phyloP scores from a whole-genome alignment of 1,140 invertebrate species.

The Orchesella cincta region DNA sequence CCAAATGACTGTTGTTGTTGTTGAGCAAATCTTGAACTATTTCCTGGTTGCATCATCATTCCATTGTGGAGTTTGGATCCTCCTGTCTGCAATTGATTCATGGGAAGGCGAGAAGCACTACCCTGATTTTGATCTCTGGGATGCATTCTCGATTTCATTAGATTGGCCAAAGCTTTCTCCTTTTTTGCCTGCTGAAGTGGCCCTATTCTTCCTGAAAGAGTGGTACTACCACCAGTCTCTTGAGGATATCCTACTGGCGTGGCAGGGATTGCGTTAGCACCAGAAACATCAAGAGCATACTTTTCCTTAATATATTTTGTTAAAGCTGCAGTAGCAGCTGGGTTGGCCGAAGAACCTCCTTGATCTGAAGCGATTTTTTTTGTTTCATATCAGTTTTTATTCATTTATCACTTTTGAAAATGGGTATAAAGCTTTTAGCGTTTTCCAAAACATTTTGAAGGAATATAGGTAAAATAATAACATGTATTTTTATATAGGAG shows the following conservation, averaged over 20 bases:
- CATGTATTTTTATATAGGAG: not conserved
- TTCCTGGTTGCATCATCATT: not conserved
- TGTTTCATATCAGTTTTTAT: not conserved
- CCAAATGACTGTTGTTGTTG: not conserved
- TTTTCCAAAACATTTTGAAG: not conserved
- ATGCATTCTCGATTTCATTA: conserved; percentile 24
- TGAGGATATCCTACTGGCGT: conserved; percentile 5
- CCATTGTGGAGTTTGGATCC: conserved; percentile 1
- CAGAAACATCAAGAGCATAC: conserved; percentile 12
- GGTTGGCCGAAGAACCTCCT: not conserved
- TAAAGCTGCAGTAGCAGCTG: not conserved
- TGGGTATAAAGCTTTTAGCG: not conserved
- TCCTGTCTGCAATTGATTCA: conserved; percentile 14
- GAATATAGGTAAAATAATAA: not conserved
- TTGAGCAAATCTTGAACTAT: not conserved
- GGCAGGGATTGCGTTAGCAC: not conserved
- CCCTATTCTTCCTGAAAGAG: not conserved
- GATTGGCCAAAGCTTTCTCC: not conserved
- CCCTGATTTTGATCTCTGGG: conserved; percentile 17
- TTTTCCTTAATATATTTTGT: conserved; percentile 28
- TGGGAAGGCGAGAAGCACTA: not conserved
- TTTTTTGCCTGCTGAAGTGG: conserved; percentile 7
- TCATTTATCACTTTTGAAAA: conserved; percentile 19
- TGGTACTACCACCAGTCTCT: conserved; percentile 15
- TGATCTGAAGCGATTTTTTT: conserved; percentile 23